Evolutionary conservation across 2,888 invertebrate species (phyloP), one percentile per base, ranked within the genome.

Genomic region (Eupithecia subumbrata): DNA sequence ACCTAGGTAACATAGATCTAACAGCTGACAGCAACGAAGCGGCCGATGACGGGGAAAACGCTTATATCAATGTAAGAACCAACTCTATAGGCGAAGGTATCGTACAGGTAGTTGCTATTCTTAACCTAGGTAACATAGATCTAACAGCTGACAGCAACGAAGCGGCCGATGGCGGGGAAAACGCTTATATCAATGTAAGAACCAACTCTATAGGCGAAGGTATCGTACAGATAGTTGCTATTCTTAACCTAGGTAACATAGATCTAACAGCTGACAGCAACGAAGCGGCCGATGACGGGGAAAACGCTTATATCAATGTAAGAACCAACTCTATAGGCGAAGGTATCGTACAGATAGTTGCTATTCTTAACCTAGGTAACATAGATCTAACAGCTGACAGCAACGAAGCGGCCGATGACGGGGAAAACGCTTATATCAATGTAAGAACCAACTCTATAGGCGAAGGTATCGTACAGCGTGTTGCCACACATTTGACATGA

Each of bases 241-340:
- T 99, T 79, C 93, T 99, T 43, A 99, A 99, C 87, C 95, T 99
- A 74, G 99, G 99, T 1, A 99, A 99, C 90, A 96, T 99, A 4
- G 88, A 95, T 79, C 92, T 96, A n/a, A 86, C 88, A 0, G 92
- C 95, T 11, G 94, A 95, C 66, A 94, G 94, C 45, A 96, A 95
- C 2, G 96, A 96, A 69, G 92, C 95, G 0, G 85, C 82, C 0
- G 87, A 88, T 1, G 81, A 82, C 4, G 89, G 89, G 2, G 94
- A 95, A 2, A 91, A 92, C 0, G 94, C 93, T 0, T 90, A 86
- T 78, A 89, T 92, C 11, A 84, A 84, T 76, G 92, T 92, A 72
- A 90, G 91, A 43, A 22, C 8, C 8, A 22, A n/a, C 52, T 48
- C 18, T 48, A 18, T 48, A 48, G 16, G 4, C 16, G 5, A n/a